Percentiles rank a stretch among this genome's conserved stretches.
Evolutionary conservation across 2,113 vertebrate genomes (phyloP).

Genomic region (Turdus rufiventris): DNA sequence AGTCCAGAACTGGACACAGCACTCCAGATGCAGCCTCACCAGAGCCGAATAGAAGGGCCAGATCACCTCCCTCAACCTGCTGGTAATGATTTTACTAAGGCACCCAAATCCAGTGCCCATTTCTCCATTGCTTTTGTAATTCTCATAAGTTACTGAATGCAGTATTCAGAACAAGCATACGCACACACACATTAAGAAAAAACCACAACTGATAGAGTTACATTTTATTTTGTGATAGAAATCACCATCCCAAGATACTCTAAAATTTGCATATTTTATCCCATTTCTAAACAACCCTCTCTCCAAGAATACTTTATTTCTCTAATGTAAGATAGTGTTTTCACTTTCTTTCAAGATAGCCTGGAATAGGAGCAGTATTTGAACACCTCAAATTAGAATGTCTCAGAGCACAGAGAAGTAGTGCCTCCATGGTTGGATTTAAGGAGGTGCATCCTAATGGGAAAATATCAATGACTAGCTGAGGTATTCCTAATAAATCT

Average conservation of each 20-base stretch:
- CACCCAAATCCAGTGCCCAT: background rate
- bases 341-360: background rate
- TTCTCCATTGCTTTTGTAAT: background rate
- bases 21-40: background rate
- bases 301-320: background rate
- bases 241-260: background rate
- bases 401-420: background rate
- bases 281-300: background rate
- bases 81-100: background rate
- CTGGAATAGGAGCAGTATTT: background rate
- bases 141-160: background rate
- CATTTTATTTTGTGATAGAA: background rate
- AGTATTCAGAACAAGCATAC: background rate
- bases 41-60: background rate
- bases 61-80: background rate
- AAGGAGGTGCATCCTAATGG: background rate
- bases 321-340: background rate
- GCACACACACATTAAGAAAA: background rate
- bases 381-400: background rate
- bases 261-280: background rate
- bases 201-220: background rate
- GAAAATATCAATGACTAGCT: background rate
- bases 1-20: background rate
- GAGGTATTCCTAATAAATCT: slow-evolving; percentile 1
- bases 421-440: background rate